A percentile compares a stretch with the other conserved stretches of the same genome.
These are phyloP conservation scores for Boloria selene DNA, from an alignment of 2,888 invertebrate species.

Conservation along the genomic window DNA sequence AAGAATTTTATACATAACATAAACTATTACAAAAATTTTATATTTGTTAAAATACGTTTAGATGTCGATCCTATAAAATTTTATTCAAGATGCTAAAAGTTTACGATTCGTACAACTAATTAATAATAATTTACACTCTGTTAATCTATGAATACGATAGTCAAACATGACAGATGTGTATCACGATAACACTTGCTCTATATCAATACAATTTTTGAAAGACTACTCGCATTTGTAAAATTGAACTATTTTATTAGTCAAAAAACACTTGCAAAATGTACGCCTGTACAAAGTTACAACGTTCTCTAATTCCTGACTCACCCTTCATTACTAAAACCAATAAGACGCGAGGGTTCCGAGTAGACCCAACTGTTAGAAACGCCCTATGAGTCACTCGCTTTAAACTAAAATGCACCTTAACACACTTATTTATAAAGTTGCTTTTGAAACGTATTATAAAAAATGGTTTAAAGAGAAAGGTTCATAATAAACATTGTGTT, in stretches of 20 bases:
- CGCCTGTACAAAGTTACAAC: constrained; percentile 68
- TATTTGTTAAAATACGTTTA: no score
- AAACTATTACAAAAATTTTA: no score
- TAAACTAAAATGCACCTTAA: constrained; percentile 49
- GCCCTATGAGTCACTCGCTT: constrained; percentile 55
- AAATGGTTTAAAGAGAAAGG: constrained; percentile 58
- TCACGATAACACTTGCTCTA: background rate
- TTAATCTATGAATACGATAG: no score
- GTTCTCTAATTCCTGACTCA: constrained; percentile 58
- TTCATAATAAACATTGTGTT: constrained; percentile 57
- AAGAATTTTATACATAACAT: no score
- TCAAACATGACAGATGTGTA: no score
- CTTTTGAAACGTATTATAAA: constrained; percentile 41
- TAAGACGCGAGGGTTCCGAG: constrained; percentile 74
- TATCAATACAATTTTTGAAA: background rate
- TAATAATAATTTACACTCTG: no score
- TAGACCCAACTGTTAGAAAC: constrained; percentile 57
- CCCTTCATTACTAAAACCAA: constrained; percentile 76
- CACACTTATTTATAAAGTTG: background rate
- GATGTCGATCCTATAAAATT: no score
- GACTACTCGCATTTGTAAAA: background rate
- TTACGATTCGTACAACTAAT: no score
- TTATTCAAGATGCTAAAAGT: no score
- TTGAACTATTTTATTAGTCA: constrained; percentile 2
- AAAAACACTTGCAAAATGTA: constrained; percentile 39